Base-by-base conservation (phyloP, 2,888 invertebrate species). In the Slavum lentiscoides region DNA sequence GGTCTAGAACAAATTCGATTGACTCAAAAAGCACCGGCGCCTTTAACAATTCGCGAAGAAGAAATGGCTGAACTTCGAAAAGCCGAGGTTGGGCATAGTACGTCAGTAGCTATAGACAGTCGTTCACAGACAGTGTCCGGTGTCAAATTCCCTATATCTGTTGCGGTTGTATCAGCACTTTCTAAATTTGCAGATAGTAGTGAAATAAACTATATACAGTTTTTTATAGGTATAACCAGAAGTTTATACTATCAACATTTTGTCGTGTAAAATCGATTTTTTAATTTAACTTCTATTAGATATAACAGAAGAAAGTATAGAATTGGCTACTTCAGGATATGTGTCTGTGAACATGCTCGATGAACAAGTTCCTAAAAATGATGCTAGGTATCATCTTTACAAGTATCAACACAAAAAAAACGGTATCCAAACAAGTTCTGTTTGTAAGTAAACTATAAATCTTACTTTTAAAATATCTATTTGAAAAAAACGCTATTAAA, bases 361-460 rank as follows among this genome's bases (percentile, higher is more conserved):
- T 0, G 89, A 90, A 0, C 91, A 93, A 86, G 91, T 98, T 83
- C 98, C 98, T 9, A 89, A 89, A 58, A 93, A 97, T 85, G 89
- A 90, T 84, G 95, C 95, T 43, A 90, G 98, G 84, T 98, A 98
- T 88, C 97, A 98, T 87, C 88, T 99, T 37, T 96, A 92, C 86
- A 90, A 92, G 84, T 98, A 95, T 87, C 93, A 93, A 85, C 98
- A 98, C 86, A 93, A 94, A 0, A 94, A 96, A 85, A 97, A 98
- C 87, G 96, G 96, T 43, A 96, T 96, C 86, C 93, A 92, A 84
- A 88, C 92, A 86, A 94, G 96, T 85, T 93, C 92, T 85, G 91
- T 92, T 87, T 93, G 95, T 95, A 87, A 86, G 87, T 85, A 83
- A 21, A 49, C 68, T 72, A 83, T 62, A 82, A 67, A 21, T 82